Base-by-base conservation (phyloP, 92 coral and sea anemone species). In the Siderastrea siderea region DNA sequence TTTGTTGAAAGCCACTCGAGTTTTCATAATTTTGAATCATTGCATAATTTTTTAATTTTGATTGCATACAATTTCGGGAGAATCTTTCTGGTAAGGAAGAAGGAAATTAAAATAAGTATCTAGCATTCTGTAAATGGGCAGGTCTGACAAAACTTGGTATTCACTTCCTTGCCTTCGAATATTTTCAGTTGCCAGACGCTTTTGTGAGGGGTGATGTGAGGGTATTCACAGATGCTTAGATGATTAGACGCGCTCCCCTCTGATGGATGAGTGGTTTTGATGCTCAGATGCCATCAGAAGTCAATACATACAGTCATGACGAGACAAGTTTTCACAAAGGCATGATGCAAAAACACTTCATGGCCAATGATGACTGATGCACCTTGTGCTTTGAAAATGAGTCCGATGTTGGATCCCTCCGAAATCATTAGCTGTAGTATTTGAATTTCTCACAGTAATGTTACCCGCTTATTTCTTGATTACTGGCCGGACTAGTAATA, bases 81-180 rank as follows among this genome's bases (percentile, higher is more conserved):
- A 10, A 17, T 51, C 47, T 54, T 75, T 38, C 19, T 54, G 50
- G 5, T 19, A n/a, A 16, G 3, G 59, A 51, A 3, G 5, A 52
- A 19, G 43, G 2, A 15, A 7, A 73, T 6, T 38, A 8, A 47
- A 47, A 15, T 59, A 77, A 74, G 49, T 81, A 83, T 14, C 6
- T 13, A 14, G 10, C 12, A 3, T 16, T 68, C 61, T 81, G 52
- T 53, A 64, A 64, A 13, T 15, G 2, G 47, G 77, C 51, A 60
- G 50, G 62, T 65, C 12, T 84, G 63, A 75, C 58, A 60, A 51
- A 64, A 78, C 59, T 52, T 80, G 77, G 86, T 92, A 92, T 92
- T 92, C 92, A 92, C 77, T 64, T 26, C 71, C 79, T 89, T 92
- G 77, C 95, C 93, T 86, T 88, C 71, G 85, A 92, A 92, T 89